A percentile compares a stretch with the other conserved stretches of the same genome.
Conservation (phyloP, 2,113 vertebrate species). For the Peromyscus polionotus region DNA sequence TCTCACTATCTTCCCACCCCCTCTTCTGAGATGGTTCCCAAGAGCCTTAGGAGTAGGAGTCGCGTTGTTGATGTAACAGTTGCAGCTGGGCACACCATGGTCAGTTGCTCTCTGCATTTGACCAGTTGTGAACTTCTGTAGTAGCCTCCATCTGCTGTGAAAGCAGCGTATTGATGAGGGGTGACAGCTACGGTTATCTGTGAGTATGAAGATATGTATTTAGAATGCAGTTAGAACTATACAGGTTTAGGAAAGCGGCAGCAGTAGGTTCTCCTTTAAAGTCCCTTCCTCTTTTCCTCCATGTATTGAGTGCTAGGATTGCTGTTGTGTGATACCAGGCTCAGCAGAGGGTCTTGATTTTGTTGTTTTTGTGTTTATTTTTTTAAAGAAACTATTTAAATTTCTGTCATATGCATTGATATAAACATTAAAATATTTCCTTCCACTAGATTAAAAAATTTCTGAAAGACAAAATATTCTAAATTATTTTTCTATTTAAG, state of each 20-base stretch:
- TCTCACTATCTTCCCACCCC: background rate
- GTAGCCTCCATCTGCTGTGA: background rate
- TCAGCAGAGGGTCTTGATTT: background rate
- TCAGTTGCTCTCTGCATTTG: background rate
- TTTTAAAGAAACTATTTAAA: conserved; percentile 3
- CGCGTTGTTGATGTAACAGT: background rate
- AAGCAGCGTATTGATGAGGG: background rate
- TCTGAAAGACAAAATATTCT: background rate
- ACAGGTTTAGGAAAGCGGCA: background rate
- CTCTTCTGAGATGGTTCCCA: background rate
- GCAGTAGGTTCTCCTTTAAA: background rate
- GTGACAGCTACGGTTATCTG: background rate
- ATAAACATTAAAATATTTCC: background rate
- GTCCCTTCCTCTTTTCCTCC: background rate
- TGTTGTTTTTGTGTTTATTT: background rate
- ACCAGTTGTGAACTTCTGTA: background rate
- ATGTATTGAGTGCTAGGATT: background rate
- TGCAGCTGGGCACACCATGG: background rate
- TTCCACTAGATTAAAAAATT: background rate
- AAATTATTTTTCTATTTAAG: background rate
- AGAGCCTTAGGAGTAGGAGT: background rate
- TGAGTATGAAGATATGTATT: background rate
- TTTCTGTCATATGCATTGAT: background rate
- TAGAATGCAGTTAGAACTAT: background rate
- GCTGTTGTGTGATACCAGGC: background rate